Conservation (phyloP, 2,888 invertebrate species). For the Catocala sponsa region DNA sequence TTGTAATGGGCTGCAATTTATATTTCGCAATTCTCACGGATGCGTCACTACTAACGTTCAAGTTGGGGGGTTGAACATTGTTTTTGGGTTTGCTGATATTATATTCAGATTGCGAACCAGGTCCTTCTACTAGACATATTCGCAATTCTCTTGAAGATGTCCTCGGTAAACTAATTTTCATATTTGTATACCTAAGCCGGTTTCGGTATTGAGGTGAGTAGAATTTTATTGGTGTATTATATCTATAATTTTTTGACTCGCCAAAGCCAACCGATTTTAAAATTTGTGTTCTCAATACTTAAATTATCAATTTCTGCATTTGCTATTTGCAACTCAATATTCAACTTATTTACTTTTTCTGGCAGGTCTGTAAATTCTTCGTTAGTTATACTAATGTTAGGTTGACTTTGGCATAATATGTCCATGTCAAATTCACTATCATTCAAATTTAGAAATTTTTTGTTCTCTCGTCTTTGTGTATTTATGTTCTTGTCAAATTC, state of each 20-base stretch:
- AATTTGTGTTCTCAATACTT: not conserved
- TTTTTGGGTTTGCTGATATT: not conserved
- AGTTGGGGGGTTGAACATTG: not conserved
- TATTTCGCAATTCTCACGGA: not conserved
- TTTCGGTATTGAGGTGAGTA: not conserved
- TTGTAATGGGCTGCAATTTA: not conserved
- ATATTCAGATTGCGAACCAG: not conserved
- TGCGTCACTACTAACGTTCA: not conserved
- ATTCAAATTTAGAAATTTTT: not conserved
- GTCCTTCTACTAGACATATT: not conserved
- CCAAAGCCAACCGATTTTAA: not conserved
- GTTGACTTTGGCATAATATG: not conserved
- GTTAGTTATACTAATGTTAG: not conserved
- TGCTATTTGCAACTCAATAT: not conserved
- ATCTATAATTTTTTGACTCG: not conserved
- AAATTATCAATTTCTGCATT: not conserved
- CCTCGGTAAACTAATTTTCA: not conserved
- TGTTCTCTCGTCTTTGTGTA: not conserved
- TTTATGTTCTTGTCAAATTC: not conserved
- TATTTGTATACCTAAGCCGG: not conserved
- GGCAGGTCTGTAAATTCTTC: not conserved
- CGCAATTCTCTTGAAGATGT: not conserved
- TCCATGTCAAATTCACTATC: slow-evolving; percentile 1
- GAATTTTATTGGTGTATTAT: not conserved
- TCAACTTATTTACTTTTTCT: not conserved